phyloP scores from a whole-genome alignment of 1,140 invertebrate species.

The Pogonomyrmex barbatus region DNA sequence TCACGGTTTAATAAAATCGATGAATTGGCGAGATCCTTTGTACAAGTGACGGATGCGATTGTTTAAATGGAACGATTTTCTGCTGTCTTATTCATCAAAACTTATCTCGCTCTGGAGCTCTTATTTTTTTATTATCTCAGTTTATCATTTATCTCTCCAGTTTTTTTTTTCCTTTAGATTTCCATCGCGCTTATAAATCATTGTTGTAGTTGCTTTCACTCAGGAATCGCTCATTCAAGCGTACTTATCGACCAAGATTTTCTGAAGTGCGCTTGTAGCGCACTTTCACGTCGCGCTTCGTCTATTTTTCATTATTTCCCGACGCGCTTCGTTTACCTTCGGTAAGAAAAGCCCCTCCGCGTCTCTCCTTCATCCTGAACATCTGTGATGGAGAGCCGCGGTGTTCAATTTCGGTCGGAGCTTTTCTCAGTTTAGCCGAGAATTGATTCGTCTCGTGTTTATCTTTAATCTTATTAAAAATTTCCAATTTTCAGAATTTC shows the following conservation, averaged over 20 bases:
- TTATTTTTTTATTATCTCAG: background rate
- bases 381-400: constrained; percentile 11
- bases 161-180: constrained; percentile 27
- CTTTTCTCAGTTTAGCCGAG: constrained; percentile 13
- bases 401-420: constrained; percentile 16
- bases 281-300: constrained; percentile 72
- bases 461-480: background rate
- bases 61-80: background rate
- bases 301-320: constrained; percentile 64
- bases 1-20: background rate
- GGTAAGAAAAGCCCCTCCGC: constrained; percentile 52
- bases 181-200: constrained; percentile 54
- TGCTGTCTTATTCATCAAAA: background rate
- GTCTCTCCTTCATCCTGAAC: constrained; percentile 12
- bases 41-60: background rate
- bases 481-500: background rate
- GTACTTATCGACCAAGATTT: constrained; percentile 73
- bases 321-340: constrained; percentile 69
- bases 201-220: constrained; percentile 72
- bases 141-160: background rate
- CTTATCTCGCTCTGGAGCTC: background rate
- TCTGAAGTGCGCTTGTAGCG: constrained; percentile 59
- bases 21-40: background rate
- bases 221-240: constrained; percentile 67
- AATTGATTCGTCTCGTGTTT: background rate